Base-by-base conservation (phyloP, 2,113 vertebrate species). In the Eptesicus fuscus region DNA sequence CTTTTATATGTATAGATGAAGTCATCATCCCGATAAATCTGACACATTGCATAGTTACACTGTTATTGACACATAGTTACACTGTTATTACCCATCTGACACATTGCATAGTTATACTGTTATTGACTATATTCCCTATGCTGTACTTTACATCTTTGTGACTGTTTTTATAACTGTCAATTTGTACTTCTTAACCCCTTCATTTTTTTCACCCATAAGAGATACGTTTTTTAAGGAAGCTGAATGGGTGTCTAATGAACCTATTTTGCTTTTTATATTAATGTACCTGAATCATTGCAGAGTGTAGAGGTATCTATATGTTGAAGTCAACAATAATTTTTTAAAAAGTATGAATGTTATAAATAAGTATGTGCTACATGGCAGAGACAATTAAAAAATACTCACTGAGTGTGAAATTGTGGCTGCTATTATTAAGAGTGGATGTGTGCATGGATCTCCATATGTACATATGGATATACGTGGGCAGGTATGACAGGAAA, bases 321-420 rank as follows among this genome's bases (percentile, higher is more conserved):
- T 80, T 77, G 67, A 71, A 59, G 18, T 49, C 32, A 95, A 25
- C 14, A 67, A 9, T 89, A 37, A n/a, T 73, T 79, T 89, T 79
- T 86, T 44, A 49, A 65, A 18, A 93, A 83, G 80, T 69, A 25
- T 82, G 28, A 70, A 70, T 93, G 47, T 85, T 97, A 88, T 79
- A 83, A 59, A 65, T 88, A 71, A 61, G 4, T 28, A 44, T 83
- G 18, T 71, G 30, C 61, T 87, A 40, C 14, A 32, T 87, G 37
- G 28, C 16, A 53, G 37, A 95, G 40, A 22, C 65, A 49, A 74
- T 74, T 63, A 53, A 83, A 88, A 5, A 96, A 61, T 88, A 67
- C 32, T 86, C 53, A 63, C 37, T 91, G 80, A 12, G 37, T 80
- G 42, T 91, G 93, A 90, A 91, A 83, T 51, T 56, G n/a, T 0